phyloP scores from a whole-genome alignment of 2,113 vertebrate species.

The Boleophthalmus pectinirostris region DNA sequence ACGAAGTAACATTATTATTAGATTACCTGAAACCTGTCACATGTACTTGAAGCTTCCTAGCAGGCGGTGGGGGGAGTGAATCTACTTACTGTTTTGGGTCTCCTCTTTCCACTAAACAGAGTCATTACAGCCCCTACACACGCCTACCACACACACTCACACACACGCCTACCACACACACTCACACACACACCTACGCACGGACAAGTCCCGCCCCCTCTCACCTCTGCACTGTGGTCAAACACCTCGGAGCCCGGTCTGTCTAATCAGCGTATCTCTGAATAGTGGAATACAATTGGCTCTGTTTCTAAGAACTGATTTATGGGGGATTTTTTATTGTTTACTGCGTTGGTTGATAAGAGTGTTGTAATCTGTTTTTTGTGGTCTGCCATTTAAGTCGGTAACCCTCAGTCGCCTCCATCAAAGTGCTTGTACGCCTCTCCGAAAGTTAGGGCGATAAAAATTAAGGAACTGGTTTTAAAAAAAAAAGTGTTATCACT shows the following conservation, averaged over 20 bases:
- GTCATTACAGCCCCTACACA: constrained; percentile 15
- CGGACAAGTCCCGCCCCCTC: constrained; percentile 1
- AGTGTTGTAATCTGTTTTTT: too few relatives aligned
- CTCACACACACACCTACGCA: background rate
- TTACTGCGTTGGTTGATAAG: too few relatives aligned
- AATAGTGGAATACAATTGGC: background rate
- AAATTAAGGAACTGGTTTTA: too few relatives aligned
- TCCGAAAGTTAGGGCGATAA: too few relatives aligned
- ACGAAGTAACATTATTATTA: background rate
- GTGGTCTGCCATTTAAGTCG: too few relatives aligned
- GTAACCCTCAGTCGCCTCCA: too few relatives aligned
- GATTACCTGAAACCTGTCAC: background rate
- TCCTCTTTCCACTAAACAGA: constrained; percentile 26
- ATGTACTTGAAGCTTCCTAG: background rate
- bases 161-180: constrained; percentile 3
- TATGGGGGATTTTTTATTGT: too few relatives aligned
- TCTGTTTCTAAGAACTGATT: background rate
- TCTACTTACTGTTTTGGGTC: background rate
- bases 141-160: background rate
- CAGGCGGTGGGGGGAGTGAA: background rate
- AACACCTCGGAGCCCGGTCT: background rate
- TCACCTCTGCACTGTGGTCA: constrained; percentile 24
- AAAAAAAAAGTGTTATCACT: too few relatives aligned
- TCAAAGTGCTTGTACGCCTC: too few relatives aligned
- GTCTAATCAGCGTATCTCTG: background rate